These are phyloP conservation scores for Papilio dardanus DNA, from an alignment of 1,140 invertebrate species.

Conservation along the genomic window DNA sequence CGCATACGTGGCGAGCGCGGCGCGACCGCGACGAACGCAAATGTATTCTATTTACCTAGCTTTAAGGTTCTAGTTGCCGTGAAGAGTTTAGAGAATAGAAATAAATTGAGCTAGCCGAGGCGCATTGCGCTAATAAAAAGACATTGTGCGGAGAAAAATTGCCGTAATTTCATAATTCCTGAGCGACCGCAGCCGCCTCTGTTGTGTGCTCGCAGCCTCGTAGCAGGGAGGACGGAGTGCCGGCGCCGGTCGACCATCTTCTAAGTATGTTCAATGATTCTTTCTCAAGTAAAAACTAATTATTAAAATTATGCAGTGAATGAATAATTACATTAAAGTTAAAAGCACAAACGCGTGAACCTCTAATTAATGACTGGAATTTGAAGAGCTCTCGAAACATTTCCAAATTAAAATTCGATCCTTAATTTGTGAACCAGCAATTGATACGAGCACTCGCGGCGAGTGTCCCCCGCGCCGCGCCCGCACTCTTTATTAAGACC, in stretches of 20 bases:
- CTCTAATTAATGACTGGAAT: neutral
- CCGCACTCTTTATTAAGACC: constrained; percentile 53
- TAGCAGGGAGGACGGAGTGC: no score
- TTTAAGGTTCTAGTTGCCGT: constrained; percentile 43
- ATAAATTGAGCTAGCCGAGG: constrained; percentile 72
- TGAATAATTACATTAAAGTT: neutral
- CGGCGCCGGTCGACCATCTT: no score
- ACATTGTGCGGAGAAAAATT: constrained; percentile 76
- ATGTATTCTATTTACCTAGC: constrained; percentile 40
- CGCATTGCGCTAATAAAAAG: constrained; percentile 77
- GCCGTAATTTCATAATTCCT: constrained; percentile 78
- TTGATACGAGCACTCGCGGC: neutral
- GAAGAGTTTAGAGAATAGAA: constrained; percentile 64
- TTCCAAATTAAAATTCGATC: constrained; percentile 30
- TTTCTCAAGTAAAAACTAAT: neutral
- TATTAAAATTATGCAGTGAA: neutral
- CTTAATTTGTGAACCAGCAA: constrained; percentile 19
- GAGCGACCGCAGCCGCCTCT: constrained; percentile 43
- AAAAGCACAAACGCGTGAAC: neutral
- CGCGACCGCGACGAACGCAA: constrained; percentile 31
- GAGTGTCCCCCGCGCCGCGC: constrained; percentile 48
- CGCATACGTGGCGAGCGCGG: constrained; percentile 74
- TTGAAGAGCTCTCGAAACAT: constrained; percentile 1
- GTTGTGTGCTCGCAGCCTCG: no score
- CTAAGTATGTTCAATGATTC: neutral